These are phyloP conservation scores for Pristionchus exspectatus DNA, from an alignment of 2,888 invertebrate genomes.

Conservation along the genomic window DNA sequence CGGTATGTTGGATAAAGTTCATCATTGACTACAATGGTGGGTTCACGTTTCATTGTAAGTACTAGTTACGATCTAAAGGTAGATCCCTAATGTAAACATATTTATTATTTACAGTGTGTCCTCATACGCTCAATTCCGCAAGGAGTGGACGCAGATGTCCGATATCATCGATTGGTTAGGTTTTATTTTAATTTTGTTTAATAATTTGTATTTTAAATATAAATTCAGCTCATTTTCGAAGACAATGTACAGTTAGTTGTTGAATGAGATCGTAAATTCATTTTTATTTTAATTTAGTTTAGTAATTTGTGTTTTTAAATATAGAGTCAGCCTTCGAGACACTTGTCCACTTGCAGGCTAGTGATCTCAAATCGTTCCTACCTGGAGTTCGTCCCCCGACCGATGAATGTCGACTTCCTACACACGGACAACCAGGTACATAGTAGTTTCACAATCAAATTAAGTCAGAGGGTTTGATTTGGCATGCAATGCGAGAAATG, in stretches of 20 bases:
- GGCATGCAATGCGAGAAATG: too few relatives aligned
- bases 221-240: too few relatives aligned
- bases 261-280: too few relatives aligned
- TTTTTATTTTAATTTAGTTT: too few relatives aligned
- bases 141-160: slow-evolving; percentile 29
- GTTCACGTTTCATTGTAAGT: not conserved
- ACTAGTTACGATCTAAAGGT: not conserved
- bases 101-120: not conserved
- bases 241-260: too few relatives aligned
- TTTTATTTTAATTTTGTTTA: not conserved
- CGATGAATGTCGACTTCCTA: not conserved
- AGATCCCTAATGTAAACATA: not conserved
- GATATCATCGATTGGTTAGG: slow-evolving; percentile 32
- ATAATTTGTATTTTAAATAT: too few relatives aligned
- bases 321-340: not conserved
- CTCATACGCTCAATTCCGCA: slow-evolving; percentile 25
- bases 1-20: too few relatives aligned
- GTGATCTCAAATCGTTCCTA: slow-evolving; percentile 42
- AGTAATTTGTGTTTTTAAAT: too few relatives aligned
- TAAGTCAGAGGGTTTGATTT: not conserved
- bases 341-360: not conserved
- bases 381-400: not conserved
- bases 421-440: not conserved
- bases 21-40: too few relatives aligned
- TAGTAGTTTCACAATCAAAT: not conserved